Percentiles rank a stretch among this genome's conserved stretches.
Conservation (phyloP, 30 jellyfish, hydroid and myxozoan genomes). For the Aurelia sp. region DNA sequence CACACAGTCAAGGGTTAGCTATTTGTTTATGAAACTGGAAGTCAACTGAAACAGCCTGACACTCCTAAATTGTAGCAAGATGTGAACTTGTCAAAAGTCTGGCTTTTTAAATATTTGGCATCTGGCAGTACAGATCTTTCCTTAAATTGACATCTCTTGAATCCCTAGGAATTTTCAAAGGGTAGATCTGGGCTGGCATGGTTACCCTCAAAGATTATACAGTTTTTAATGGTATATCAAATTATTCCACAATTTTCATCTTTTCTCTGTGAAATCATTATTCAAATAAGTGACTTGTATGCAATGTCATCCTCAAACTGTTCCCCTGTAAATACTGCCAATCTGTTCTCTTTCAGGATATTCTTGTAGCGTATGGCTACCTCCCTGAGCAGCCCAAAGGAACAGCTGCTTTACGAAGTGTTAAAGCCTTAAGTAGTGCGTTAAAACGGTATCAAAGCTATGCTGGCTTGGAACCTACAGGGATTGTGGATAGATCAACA, state of each 20-base stretch:
- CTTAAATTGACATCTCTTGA: no score
- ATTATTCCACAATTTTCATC: neutral
- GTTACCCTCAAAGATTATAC: no score
- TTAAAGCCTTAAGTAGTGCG: slow-evolving; percentile 48
- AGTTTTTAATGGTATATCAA: neutral
- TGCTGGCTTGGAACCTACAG: slow-evolving; percentile 77
- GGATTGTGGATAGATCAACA: slow-evolving; percentile 70
- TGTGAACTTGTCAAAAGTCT: no score
- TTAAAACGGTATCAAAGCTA: slow-evolving; percentile 65
- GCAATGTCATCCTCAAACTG: neutral
- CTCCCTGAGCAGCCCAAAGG: slow-evolving; percentile 41
- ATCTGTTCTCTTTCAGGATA: slow-evolving; percentile 25
- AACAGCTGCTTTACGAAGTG: slow-evolving; percentile 61
- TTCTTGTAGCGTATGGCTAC: slow-evolving; percentile 71
- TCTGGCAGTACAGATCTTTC: no score
- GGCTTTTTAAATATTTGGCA: no score
- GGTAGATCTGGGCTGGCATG: no score
- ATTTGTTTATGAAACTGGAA: no score
- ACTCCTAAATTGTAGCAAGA: no score
- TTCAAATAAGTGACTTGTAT: neutral
- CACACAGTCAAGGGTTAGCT: no score
- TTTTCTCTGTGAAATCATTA: neutral
- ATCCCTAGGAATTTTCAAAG: no score
- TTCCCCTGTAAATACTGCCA: neutral
- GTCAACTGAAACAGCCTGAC: no score